Conservation (phyloP, 1,140 invertebrate species). For the Helicoverpa zea region DNA sequence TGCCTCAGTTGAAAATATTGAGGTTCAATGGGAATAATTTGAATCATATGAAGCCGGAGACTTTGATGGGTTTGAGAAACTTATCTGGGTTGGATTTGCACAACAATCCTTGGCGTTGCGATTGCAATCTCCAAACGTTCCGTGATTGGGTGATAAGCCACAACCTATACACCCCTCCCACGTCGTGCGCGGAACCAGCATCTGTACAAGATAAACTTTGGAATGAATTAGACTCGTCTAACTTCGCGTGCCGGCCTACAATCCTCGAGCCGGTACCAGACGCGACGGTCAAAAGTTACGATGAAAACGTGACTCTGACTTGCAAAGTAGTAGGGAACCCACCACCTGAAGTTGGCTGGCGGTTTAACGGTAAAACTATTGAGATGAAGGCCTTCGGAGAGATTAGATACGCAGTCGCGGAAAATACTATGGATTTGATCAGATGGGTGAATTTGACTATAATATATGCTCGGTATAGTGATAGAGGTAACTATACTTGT, state of each 20-base stretch:
- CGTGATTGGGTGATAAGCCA: slow-evolving; percentile 91
- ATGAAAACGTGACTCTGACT: slow-evolving; percentile 91
- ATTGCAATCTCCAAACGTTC: slow-evolving; percentile 93
- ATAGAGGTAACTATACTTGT: slow-evolving; percentile 95
- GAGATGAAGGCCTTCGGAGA: slow-evolving; percentile 87
- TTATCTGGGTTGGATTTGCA: slow-evolving; percentile 92
- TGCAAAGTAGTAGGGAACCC: slow-evolving; percentile 94
- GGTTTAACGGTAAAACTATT: slow-evolving; percentile 88
- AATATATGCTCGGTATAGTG: slow-evolving; percentile 89
- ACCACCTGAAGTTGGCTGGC: slow-evolving; percentile 91
- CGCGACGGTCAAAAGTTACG: slow-evolving; percentile 88
- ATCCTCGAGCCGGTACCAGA: slow-evolving; percentile 88
- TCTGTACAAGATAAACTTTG: slow-evolving; percentile 90
- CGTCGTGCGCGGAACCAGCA: slow-evolving; percentile 90
- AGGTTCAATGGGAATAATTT: slow-evolving; percentile 92
- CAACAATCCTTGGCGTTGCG: slow-evolving; percentile 96
- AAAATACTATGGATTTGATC: slow-evolving; percentile 85
- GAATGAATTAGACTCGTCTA: slow-evolving; percentile 90
- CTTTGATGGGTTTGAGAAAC: slow-evolving; percentile 88
- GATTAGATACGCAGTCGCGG: slow-evolving; percentile 85
- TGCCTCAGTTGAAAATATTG: slow-evolving; percentile 90
- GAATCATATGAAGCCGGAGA: slow-evolving; percentile 88
- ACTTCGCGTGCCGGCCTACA: slow-evolving; percentile 94
- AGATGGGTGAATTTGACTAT: slow-evolving; percentile 93
- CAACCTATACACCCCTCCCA: slow-evolving; percentile 91